Conservation (phyloP, 2,797 vertebrate species). For the Nyctibius grandis region DNA sequence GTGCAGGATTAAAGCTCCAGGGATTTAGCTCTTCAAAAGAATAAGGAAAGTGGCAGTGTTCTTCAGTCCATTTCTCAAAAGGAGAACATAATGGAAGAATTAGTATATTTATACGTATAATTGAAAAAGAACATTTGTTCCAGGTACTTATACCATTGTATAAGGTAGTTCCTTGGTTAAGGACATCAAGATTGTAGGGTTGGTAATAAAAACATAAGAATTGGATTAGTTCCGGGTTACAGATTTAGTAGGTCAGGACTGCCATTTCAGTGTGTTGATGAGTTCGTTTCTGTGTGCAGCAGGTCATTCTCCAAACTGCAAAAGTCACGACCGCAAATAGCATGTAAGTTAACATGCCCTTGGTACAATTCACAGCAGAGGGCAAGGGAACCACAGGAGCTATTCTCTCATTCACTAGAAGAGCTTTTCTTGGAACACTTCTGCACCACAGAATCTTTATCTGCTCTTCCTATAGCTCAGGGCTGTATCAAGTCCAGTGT, state of each 20-base stretch:
- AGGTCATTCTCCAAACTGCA: neutral
- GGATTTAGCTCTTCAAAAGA: neutral
- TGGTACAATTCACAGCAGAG: neutral
- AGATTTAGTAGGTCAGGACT: neutral
- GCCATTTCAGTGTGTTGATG: fast-evolving
- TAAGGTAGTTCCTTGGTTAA: neutral
- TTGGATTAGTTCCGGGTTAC: neutral
- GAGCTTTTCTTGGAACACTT: neutral
- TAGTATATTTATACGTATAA: neutral
- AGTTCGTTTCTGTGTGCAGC: neutral
- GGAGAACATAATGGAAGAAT: neutral
- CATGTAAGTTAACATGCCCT: neutral
- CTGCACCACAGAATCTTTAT: neutral
- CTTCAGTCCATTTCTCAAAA: neutral
- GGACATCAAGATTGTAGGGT: neutral
- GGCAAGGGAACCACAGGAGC: neutral
- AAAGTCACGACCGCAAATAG: neutral
- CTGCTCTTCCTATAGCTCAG: neutral
- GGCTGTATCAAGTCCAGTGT: neutral
- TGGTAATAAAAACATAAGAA: neutral
- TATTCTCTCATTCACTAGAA: neutral
- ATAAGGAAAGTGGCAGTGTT: neutral
- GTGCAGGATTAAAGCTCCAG: neutral
- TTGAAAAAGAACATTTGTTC: neutral
- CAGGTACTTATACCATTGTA: neutral